These are phyloP conservation scores for Myotis brandtii DNA, from an alignment of 2,113 vertebrate genomes.

Conservation along the genomic window DNA sequence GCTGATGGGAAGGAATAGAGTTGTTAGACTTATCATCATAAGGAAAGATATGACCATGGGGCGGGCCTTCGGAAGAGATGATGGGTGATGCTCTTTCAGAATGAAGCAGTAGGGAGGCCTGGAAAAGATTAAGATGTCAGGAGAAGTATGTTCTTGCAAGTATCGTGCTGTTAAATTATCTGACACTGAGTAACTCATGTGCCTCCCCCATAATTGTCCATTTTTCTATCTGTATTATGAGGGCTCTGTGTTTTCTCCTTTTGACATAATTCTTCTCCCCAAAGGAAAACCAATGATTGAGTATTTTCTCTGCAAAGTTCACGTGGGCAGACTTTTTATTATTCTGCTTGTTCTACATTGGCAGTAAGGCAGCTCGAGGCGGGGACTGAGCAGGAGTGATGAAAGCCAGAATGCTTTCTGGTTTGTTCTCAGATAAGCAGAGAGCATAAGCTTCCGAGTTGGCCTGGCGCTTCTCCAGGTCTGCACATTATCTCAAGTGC, in stretches of 20 bases:
- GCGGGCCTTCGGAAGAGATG: neutral
- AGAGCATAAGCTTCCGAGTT: neutral
- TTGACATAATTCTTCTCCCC: neutral
- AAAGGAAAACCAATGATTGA: neutral
- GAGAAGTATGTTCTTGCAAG: neutral
- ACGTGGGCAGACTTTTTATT: neutral
- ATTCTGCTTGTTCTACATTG: neutral
- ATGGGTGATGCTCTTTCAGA: neutral
- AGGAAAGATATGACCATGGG: neutral
- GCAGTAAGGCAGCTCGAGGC: neutral
- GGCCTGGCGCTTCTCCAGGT: neutral
- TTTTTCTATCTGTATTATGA: neutral
- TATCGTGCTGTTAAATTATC: neutral
- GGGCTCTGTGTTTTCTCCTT: neutral
- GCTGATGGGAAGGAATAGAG: neutral
- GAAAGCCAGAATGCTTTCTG: neutral
- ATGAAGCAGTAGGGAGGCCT: neutral
- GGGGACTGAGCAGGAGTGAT: neutral
- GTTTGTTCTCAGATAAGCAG: neutral
- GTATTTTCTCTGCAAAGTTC: neutral
- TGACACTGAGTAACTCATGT: neutral
- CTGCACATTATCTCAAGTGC: neutral
- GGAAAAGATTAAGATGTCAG: neutral
- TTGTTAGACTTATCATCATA: neutral
- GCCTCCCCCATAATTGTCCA: neutral